Percentiles rank a stretch among this genome's conserved stretches.
These are phyloP conservation scores for Monodelphis domestica DNA, from an alignment of 2,797 vertebrate genomes.

Conservation along the genomic window DNA sequence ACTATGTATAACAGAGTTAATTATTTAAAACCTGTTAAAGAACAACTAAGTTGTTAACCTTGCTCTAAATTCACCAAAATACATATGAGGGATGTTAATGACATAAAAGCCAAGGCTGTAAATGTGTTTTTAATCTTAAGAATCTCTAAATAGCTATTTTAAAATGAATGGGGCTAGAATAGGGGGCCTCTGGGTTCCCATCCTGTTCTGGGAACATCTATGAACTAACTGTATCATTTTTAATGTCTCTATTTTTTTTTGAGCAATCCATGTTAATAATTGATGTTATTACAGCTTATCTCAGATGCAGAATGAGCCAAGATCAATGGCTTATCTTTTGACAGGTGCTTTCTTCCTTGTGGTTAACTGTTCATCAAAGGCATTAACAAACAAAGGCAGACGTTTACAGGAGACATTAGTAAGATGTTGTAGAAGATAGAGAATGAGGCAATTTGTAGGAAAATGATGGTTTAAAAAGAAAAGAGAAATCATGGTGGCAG, in stretches of 20 bases:
- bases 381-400: conserved; percentile 69
- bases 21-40: conserved; percentile 49
- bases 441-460: conserved; percentile 63
- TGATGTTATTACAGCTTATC: conserved; percentile 67
- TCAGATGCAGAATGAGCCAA: conserved; percentile 68
- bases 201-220: not conserved
- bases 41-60: conserved; percentile 8
- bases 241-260: conserved; percentile 50
- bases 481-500: not conserved
- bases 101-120: not conserved
- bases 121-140: conserved; percentile 1
- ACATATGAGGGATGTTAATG: conserved; percentile 23
- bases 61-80: not conserved
- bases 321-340: conserved; percentile 65
- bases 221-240: conserved; percentile 17
- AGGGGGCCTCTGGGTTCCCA: not conserved
- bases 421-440: conserved; percentile 51
- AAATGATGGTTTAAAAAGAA: conserved; percentile 30
- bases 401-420: conserved; percentile 64
- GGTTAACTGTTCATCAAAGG: conserved; percentile 69
- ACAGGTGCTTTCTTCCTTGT: conserved; percentile 59
- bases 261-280: conserved; percentile 70
- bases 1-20: not conserved
- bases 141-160: not conserved
- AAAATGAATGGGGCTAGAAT: conserved; percentile 46